Evolutionary conservation across 2,797 vertebrate species (phyloP), one percentile per base, ranked within the genome.

Genomic region (Macropodus opercularis): DNA sequence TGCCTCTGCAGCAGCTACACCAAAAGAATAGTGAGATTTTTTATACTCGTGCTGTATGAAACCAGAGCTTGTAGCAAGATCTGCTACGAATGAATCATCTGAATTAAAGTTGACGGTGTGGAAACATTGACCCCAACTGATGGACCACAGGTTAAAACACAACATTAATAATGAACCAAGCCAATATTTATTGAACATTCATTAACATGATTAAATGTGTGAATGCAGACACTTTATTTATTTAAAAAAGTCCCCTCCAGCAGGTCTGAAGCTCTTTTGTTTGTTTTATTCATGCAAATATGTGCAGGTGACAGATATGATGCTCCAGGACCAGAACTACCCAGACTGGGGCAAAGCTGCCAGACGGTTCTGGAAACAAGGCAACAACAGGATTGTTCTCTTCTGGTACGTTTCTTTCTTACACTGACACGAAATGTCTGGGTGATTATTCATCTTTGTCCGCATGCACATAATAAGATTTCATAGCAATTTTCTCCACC

Each of bases 291-390:
- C 34, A 35, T 35, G n/a, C 14, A 35, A 35, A 35, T 35, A 6
- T 41, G 10, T 77, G 13, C 70, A 99, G 97, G 97, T 99, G 77
- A 98, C 97, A 3, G 97, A 99, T 66, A 98, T 99, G 97, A 99
- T 99, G 97, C 95, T 98, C 57, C 97, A 99, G 79, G 96, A 98
- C 81, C 92, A 95, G 32, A 91, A 94, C 32, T 99, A 99, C 56
- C 96, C 97, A 69, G 93, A 95, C 15, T 99, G 97, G 97, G 96
- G 95, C 51, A 96, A 93, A 81, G 91, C 95, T 5, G 94, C 94
- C 19, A 93, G 97, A 86, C 91, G 91, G 63, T 96, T 98, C 81
- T 99, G 97, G 97, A 98, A 96, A 87, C 93, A 90, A 78, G 96
- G 96, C 72, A 95, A 97, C 59, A 92, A 94, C 84, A 91, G 97